Base-by-base conservation (phyloP, 2,797 vertebrate genomes). In the Melanotaenia maccullochi region DNA sequence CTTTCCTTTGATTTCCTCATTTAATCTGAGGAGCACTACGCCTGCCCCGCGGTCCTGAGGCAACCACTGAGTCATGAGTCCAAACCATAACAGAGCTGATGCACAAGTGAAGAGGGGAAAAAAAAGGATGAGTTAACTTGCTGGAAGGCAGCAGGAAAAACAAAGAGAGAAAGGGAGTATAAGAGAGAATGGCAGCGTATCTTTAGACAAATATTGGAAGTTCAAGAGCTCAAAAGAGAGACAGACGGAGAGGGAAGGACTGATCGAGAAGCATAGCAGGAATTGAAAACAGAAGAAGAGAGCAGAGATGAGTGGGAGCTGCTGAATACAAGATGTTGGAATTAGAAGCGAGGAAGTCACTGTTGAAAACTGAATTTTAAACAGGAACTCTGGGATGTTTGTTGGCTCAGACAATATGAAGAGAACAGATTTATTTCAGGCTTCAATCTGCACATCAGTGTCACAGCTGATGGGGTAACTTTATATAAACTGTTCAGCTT, bases 161-260 rank as follows among this genome's bases (percentile, higher is more conserved):
- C 47, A 49, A 47, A 51, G 35, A 61, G 47, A 20, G 51, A 67
- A 68, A 72, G 59, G 68, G 76, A 69, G 66, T 72, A 82, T 81
- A 54, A 85, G 70, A 85, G 74, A 79, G 79, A 88, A 82, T 77
- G 61, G 80, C 25, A 51, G 60, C 84, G 81, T 77, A 76, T 78
- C 76, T 86, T 59, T 61, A 81, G 78, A 86, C 78, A 89, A 88
- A 90, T 86, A 89, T 82, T 85, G 71, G 70, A 82, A 62, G 82
- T 85, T 88, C 61, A 82, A 85, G 85, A 79, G 71, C 85, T 86
- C 81, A 85, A 55, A 47, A 73, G 82, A 83, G 83, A 89, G 77
- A 88, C 61, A 65, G 74, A 74, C 22, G 58, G 56, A 59, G 76
- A 76, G 71, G 52, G 73, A 69, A 60, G 55, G 64, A 68, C 68